Conservation (phyloP, 2,888 invertebrate genomes). For the Brachylomia viminalis region DNA sequence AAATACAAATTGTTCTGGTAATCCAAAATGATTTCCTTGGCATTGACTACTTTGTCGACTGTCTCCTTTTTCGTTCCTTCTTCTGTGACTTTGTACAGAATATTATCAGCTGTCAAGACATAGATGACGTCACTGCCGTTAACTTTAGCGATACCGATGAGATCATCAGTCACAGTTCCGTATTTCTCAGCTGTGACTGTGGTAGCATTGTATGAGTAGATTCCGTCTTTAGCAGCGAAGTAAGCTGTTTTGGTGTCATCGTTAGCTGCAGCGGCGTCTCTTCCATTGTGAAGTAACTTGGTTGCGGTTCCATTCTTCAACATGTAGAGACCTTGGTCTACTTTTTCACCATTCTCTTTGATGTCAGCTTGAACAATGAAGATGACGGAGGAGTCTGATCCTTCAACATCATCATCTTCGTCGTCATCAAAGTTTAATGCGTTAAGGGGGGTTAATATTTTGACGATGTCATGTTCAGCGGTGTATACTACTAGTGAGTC, state of each 20-base stretch:
- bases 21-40: constrained; percentile 79
- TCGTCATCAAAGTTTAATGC: constrained; percentile 70
- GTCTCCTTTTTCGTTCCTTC: constrained; percentile 77
- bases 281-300: constrained; percentile 74
- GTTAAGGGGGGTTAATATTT: constrained; percentile 72
- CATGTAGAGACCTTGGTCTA: constrained; percentile 73
- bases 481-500: constrained; percentile 66
- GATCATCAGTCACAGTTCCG: constrained; percentile 75
- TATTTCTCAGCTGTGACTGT: constrained; percentile 75
- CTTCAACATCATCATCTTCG: constrained; percentile 48
- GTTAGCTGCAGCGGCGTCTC: constrained; percentile 70
- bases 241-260: constrained; percentile 71
- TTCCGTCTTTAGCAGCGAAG: constrained; percentile 77
- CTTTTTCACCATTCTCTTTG: constrained; percentile 59
- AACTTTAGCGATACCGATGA: constrained; percentile 74
- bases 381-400: constrained; percentile 15
- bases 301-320: constrained; percentile 65
- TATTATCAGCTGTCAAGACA: constrained; percentile 76
- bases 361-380: constrained; percentile 75
- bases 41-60: constrained; percentile 73
- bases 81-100: constrained; percentile 79
- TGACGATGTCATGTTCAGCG: constrained; percentile 72
- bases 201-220: constrained; percentile 73
- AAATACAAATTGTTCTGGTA: constrained; percentile 78
- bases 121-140: constrained; percentile 77